Evolutionary conservation across 2,113 vertebrate species (phyloP), one percentile per base, ranked within the genome.

Genomic region (Channa maculata): DNA sequence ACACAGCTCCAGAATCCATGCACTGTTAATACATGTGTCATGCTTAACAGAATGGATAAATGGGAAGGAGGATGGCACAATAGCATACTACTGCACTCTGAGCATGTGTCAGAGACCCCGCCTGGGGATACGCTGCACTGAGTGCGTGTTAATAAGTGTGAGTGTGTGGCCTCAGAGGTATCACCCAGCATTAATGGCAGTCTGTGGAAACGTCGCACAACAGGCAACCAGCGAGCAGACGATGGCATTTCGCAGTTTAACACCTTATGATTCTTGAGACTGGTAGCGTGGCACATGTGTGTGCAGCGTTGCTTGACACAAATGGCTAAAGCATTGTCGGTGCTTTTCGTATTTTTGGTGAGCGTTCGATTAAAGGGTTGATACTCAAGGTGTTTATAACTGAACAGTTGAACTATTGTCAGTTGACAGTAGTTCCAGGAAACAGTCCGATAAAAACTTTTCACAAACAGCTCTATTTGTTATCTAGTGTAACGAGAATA

Each of bases 1-100:
- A 73, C 91, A 84, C 89, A 90, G 92, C 93, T 93, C 90, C 92
- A 79, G 90, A 92, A 94, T 90, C 90, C 92, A 92, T 91, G 91
- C 88, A 88, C 90, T 89, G 91, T 86, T 93, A 93, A 94, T 92
- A 92, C 91, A 90, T 82, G 92, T 92, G 92, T 93, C 92, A 92
- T 91, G 93, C 92, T 93, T 90, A 94, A 93, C 92, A 92, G 91
- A 91, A 93, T 86, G 90, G 90, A 93, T 95, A 90, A 93, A 94
- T 90, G 89, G 85, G 86, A 76, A 81, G 89, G 84, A 88, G 88
- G 85, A 82, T 71, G 86, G 86, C 90, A 92, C 91, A 88, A 92
- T 91, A 88, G 90, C 79, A 68, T 75, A 73, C 58, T 86, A 79
- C 87, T 86, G 89, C 89, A 87, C 84, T 71, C 68, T 59, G 86